Evolutionary conservation across 64 coral and sea anemone species (phyloP), one percentile per base, ranked within the genome.

Genomic region (Pocillopora damicornis): DNA sequence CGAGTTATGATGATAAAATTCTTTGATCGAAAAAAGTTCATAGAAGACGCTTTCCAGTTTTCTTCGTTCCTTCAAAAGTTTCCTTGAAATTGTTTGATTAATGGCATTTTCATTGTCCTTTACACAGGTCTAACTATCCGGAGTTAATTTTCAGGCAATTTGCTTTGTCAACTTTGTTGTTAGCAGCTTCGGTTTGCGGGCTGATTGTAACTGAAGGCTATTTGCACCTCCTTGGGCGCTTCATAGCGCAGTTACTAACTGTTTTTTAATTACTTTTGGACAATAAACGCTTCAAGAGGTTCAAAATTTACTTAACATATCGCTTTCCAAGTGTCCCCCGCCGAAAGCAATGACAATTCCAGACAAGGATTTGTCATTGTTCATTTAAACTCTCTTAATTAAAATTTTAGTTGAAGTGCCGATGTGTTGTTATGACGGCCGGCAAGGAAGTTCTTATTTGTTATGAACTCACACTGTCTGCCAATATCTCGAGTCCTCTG

Each of bases 91-190:
- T 51, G 30, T 59, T 79, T 60, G 13, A 15, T 11, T 71, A 23
- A 71, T 79, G 51, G 56, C 12, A 13, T 59, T 26, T 37, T 73
- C 65, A 85, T 72, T 85, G 71, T 18, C 18, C 8, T 18, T 56
- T 57, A 17, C 72, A 35, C 63, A 13, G 81, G 42, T 51, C 64
- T 65, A 36, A 72, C 65, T 81, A 15, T 81, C 60, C 8, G 60
- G 30, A 1, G 79, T 59, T 73, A 73, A 30, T 85, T 85, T 85
- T 85, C 81, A 13, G 42, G 64, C 64, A 71, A 72, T 85, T 85
- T 45, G 45, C 77, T 79, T 60, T 60, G 38, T 83, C 56, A 35
- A n/a, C 77, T 79, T 60, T 79, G 20, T 83, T 83, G 61, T 71
- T 71, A 71, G 67, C 67, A 20, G 67, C 67, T 51, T 76, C 34